Base-by-base conservation (phyloP, 2,888 invertebrate species). In the Phengaris alcon region DNA sequence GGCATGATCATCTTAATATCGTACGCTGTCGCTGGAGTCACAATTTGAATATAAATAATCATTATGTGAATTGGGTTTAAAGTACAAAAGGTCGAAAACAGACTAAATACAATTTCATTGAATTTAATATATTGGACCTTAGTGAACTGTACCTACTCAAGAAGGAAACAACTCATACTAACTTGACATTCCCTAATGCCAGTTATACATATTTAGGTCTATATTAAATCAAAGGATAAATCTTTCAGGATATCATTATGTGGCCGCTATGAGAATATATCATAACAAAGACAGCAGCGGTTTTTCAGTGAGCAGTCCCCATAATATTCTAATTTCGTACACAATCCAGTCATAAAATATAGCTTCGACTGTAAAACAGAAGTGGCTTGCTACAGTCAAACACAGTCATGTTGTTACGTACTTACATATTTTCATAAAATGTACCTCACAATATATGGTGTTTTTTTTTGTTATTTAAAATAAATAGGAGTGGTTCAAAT, bases 301-400 rank as follows among this genome's bases (percentile, higher is more conserved):
- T 76, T 78, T 75, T 77, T 76, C 76, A 76, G 77, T 82, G 82
- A 79, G 79, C 76, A 80, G 78, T 79, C 79, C 73, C 79, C 82
- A 79, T 82, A 79, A 80, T 78, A 85, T 87, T 90, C 93, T 93
- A 93, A 89, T 90, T 91, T 88, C 82, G 93, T 86, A 93, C 90
- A 93, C 93, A 93, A 93, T 93, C 93, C 91, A 90, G 89, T 86
- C 91, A 87, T 93, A 93, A 93, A 93, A 90, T 92, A 92, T 92
- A 87, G 90, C 91, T 88, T 88, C 90, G 90, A 93, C 93, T 93
- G 93, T 93, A 93, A 93, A 93, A 93, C 91, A 90, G 88, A 88
- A 93, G 93, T 93, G 93, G 85, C 88, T 85, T 87, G 87, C 84
- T 35, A 59, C 22, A 10, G 59, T 15, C 52, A 9, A 52, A 64